Evolutionary conservation across 2,888 invertebrate genomes (phyloP).

Genomic region (Anthoptus insignis): DNA sequence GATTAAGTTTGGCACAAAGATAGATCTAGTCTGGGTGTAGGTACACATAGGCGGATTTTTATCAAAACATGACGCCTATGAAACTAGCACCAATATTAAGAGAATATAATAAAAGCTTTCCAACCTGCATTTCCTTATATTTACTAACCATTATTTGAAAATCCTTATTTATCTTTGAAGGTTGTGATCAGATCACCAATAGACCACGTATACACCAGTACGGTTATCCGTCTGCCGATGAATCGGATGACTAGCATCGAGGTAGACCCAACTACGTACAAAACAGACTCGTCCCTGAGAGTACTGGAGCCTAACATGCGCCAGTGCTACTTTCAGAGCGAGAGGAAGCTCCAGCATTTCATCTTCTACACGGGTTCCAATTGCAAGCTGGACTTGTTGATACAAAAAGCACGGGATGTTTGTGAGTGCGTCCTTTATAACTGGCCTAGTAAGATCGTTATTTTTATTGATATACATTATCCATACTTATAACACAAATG

Average conservation of each 20-base stretch:
- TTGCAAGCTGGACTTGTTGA: constrained; percentile 83
- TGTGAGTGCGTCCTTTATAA: constrained; percentile 80
- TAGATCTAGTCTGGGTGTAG: too few relatives aligned
- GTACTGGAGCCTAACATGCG: constrained; percentile 66
- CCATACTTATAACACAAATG: too few relatives aligned
- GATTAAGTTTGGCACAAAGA: too few relatives aligned
- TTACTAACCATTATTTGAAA: too few relatives aligned
- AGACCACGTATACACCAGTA: constrained; percentile 77
- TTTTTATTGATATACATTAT: not conserved
- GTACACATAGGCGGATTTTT: too few relatives aligned
- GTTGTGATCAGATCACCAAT: constrained; percentile 76
- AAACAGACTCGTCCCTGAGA: constrained; percentile 69
- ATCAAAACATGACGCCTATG: too few relatives aligned
- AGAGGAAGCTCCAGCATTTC: constrained; percentile 70
- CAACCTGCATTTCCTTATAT: too few relatives aligned
- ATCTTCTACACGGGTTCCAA: constrained; percentile 84
- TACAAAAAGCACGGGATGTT: constrained; percentile 71
- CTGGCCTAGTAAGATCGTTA: constrained; percentile 72
- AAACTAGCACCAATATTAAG: too few relatives aligned
- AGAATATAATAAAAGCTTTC: too few relatives aligned
- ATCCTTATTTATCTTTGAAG: too few relatives aligned
- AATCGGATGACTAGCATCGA: constrained; percentile 78
- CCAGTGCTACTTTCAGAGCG: constrained; percentile 79
- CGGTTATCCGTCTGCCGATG: constrained; percentile 78
- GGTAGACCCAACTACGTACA: constrained; percentile 76